These are phyloP conservation scores for Diplodus puntazzo DNA, from an alignment of 2,797 vertebrate species.

Conservation along the genomic window DNA sequence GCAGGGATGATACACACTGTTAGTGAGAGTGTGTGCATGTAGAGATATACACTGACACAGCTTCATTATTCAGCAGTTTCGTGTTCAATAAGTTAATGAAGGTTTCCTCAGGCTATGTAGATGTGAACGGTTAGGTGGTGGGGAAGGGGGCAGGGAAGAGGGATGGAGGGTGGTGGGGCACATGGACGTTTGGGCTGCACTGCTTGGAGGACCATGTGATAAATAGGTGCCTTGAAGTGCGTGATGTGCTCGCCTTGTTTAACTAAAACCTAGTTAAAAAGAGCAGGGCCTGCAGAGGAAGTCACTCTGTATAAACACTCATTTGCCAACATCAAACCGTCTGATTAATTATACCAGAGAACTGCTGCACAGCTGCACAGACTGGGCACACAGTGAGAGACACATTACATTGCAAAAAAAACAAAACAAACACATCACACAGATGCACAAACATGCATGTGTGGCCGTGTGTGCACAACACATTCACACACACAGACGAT, in stretches of 20 bases:
- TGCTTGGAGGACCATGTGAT: slow-evolving; percentile 67
- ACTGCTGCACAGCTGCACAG: slow-evolving; percentile 53
- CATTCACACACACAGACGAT: slow-evolving; percentile 24
- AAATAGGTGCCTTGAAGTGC: slow-evolving; percentile 69
- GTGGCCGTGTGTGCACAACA: slow-evolving; percentile 15
- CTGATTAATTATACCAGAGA: slow-evolving; percentile 78
- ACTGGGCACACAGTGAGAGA: slow-evolving; percentile 46
- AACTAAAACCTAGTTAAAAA: slow-evolving; percentile 77
- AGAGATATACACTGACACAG: slow-evolving; percentile 22
- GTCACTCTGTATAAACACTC: slow-evolving; percentile 73
- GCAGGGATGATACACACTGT: slow-evolving; percentile 40
- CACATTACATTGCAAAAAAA: slow-evolving; percentile 47
- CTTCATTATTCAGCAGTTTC: slow-evolving; percentile 63
- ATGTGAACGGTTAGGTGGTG: slow-evolving; percentile 36
- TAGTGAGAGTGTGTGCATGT: slow-evolving; percentile 4
- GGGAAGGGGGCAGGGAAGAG: slow-evolving; percentile 23
- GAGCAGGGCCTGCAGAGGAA: slow-evolving; percentile 68
- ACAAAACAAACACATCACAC: slow-evolving; percentile 56
- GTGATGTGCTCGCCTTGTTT: slow-evolving; percentile 66
- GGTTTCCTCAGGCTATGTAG: slow-evolving; percentile 52
- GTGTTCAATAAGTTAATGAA: slow-evolving; percentile 59
- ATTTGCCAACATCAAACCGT: slow-evolving; percentile 79
- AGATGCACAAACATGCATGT: slow-evolving; percentile 31
- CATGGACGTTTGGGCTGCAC: slow-evolving; percentile 34
- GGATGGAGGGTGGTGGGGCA: slow-evolving; percentile 18